Percentiles rank a stretch among this genome's conserved stretches.
Evolutionary conservation across 1,140 invertebrate genomes (phyloP).

Genomic region (Drosophila dunni): DNA sequence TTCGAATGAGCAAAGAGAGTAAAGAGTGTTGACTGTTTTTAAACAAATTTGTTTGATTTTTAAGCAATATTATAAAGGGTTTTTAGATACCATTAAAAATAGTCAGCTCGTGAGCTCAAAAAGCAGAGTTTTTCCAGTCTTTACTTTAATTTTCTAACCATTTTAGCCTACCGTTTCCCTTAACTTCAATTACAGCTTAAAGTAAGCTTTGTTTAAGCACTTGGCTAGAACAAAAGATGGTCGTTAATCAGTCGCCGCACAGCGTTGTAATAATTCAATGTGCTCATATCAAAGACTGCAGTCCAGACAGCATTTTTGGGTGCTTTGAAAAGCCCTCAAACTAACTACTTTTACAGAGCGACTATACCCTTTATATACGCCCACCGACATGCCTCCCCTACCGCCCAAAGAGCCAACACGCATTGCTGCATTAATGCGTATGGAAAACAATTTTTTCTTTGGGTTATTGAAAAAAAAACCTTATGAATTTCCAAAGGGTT

Average conservation of each 20-base stretch:
- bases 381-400: not conserved
- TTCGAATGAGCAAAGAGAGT: too few species aligned
- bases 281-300: constrained; percentile 32
- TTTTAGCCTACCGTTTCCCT: too few species aligned
- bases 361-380: too few species aligned
- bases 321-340: constrained; percentile 7
- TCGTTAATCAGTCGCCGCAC: constrained; percentile 42
- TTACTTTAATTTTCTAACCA: too few species aligned
- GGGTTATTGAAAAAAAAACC: constrained; percentile 34
- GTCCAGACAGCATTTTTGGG: not conserved
- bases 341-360: not conserved
- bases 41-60: too few species aligned
- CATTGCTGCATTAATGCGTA: constrained; percentile 82
- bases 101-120: too few species aligned
- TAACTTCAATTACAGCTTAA: not conserved
- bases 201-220: constrained; percentile 1
- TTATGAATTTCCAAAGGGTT: constrained; percentile 64
- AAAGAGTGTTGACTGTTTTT: too few species aligned
- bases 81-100: too few species aligned
- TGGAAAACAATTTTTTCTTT: constrained; percentile 73
- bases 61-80: too few species aligned
- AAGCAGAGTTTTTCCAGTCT: too few species aligned
- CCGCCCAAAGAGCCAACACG: constrained; percentile 36
- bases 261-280: constrained; percentile 21
- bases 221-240: constrained; percentile 43